Conservation (phyloP, 2,113 vertebrate species). For the Notarius quadriscutis region DNA sequence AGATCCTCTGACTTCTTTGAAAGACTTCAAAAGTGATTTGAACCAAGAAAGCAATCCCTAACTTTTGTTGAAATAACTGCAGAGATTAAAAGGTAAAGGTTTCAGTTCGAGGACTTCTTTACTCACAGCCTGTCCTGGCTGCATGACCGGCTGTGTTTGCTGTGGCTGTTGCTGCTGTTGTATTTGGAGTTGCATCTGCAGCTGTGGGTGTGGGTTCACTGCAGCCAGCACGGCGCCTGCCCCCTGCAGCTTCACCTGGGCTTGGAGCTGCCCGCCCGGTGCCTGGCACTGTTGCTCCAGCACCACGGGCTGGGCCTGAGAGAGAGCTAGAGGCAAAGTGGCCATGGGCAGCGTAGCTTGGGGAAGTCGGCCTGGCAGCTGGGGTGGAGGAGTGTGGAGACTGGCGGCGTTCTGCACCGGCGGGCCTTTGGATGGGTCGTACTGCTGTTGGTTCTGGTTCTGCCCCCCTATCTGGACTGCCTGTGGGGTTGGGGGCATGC, state of each 20-base stretch:
- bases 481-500: constrained; percentile 80
- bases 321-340: constrained; percentile 75
- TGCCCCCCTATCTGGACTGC: constrained; percentile 77
- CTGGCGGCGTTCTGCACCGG: constrained; percentile 84
- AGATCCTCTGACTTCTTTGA: no score
- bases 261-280: constrained; percentile 67
- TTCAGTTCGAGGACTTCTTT: not conserved
- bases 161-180: constrained; percentile 71
- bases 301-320: constrained; percentile 77
- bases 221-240: constrained; percentile 66
- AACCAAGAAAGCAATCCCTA: not conserved
- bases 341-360: constrained; percentile 72
- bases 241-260: constrained; percentile 80
- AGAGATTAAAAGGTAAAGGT: not conserved
- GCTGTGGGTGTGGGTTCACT: constrained; percentile 74
- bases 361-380: constrained; percentile 80
- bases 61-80: not conserved
- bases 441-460: constrained; percentile 82
- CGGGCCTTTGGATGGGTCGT: constrained; percentile 89
- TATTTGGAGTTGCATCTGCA: constrained; percentile 78
- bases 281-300: constrained; percentile 72
- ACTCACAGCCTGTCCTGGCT: constrained; percentile 76
- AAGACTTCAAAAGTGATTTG: no score
- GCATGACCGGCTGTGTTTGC: constrained; percentile 57
- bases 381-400: constrained; percentile 78